These are phyloP conservation scores for Gallinago solitaria DNA, from an alignment of 2,797 vertebrate species.

Conservation along the genomic window DNA sequence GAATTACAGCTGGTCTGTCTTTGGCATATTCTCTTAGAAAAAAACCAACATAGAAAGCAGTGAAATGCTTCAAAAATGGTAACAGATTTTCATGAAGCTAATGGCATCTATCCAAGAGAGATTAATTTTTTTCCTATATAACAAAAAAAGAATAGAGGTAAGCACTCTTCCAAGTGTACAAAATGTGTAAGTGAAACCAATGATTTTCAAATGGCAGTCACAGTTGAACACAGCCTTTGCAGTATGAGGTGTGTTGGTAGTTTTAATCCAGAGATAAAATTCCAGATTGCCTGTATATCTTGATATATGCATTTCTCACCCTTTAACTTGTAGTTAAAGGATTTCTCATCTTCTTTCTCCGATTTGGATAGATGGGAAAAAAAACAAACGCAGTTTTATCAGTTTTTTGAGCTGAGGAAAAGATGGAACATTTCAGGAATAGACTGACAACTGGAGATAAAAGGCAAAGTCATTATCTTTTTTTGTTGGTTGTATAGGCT, in stretches of 20 bases:
- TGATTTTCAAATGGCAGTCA: neutral
- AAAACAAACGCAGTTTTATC: neutral
- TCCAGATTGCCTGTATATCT: neutral
- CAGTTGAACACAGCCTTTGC: neutral
- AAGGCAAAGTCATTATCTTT: neutral
- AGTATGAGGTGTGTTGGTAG: neutral
- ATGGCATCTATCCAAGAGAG: neutral
- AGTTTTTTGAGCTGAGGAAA: neutral
- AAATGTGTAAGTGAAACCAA: neutral
- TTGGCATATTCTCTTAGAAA: neutral
- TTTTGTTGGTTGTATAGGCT: neutral
- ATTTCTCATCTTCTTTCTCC: neutral
- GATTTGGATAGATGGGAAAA: neutral
- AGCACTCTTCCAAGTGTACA: neutral
- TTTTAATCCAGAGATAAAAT: neutral
- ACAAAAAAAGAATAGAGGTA: neutral
- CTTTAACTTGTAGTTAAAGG: neutral
- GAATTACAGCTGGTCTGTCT: neutral
- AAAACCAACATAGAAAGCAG: neutral
- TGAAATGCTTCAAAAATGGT: neutral
- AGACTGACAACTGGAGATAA: neutral
- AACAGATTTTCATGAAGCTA: neutral
- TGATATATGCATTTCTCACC: accelerated
- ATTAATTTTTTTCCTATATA: neutral
- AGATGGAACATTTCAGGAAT: neutral